Percentiles rank a stretch among this genome's conserved stretches.
These are phyloP conservation scores for Halcyon senegalensis DNA, from an alignment of 2,113 vertebrate species.

Conservation along the genomic window DNA sequence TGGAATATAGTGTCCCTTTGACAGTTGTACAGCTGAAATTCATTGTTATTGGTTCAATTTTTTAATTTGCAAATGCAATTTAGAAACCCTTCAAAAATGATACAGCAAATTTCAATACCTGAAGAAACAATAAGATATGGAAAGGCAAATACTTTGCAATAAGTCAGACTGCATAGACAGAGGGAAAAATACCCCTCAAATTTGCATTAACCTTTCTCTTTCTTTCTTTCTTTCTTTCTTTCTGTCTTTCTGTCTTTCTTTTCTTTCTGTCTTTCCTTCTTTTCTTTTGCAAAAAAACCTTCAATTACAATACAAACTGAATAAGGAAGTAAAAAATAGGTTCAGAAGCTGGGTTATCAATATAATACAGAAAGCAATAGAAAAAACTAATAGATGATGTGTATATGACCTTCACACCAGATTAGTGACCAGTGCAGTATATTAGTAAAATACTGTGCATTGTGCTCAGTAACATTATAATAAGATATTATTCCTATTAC, in stretches of 20 bases:
- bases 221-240: neutral
- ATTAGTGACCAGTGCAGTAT: conserved; percentile 69
- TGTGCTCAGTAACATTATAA: conserved; percentile 52
- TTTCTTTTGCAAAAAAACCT: neutral
- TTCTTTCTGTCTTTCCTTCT: neutral
- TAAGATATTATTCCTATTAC: conserved; percentile 62
- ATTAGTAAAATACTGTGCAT: conserved; percentile 60
- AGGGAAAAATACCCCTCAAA: neutral
- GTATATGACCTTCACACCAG: conserved; percentile 62
- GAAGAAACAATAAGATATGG: conserved; percentile 62
- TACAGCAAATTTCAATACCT: conserved; percentile 62
- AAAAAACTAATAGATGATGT: conserved; percentile 69
- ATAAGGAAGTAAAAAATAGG: conserved; percentile 59
- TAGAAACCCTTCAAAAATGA: conserved; percentile 59
- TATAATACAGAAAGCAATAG: conserved; percentile 71
- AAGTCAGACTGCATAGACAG: conserved; percentile 61
- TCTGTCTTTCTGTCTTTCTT: too few relatives aligned
- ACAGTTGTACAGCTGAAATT: conserved; percentile 6
- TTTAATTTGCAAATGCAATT: conserved; percentile 52
- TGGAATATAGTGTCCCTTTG: conserved; percentile 2
- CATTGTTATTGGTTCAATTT: conserved; percentile 24
- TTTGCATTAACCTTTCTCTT: neutral
- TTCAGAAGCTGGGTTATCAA: conserved; percentile 76
- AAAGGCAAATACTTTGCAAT: conserved; percentile 63
- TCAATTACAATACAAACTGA: conserved; percentile 67